Base-by-base conservation (phyloP, 2,797 vertebrate genomes). In the Ctenopoma multispine region DNA sequence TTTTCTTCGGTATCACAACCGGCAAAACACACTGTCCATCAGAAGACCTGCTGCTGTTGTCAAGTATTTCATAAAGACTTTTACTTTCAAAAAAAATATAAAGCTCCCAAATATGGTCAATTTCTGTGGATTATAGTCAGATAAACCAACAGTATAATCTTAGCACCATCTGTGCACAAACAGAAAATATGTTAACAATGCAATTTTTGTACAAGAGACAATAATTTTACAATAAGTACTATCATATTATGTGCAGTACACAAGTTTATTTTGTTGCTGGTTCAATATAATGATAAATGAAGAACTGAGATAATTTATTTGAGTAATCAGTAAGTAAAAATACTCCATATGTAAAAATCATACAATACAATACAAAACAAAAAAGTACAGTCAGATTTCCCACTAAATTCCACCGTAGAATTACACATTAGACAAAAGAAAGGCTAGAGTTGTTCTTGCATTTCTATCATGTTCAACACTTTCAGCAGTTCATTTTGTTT, bases 1-100 rank as follows among this genome's bases (percentile, higher is more conserved):
- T 62, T 82, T 75, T 69, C 55, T 58, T 59, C 59, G 46, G 53
- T 56, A 81, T 75, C 77, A 69, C 63, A 68, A 15, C 56, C 23
- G 61, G 56, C 58, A 65, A 63, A 66, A 53, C n/a, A 63, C 15
- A 15, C 41, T 47, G 68, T 69, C 72, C 69, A 2, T 73, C 69
- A 79, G 24, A 41, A 56, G 80, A 81, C 13, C 14, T 53, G 51
- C 50, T 53, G 59, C 21, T 74, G 24, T 51, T 51, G 56, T 70
- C 44, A 40, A 50, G 2, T 13, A 62, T 61, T 55, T 8, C 58
- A 40, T 23, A 46, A 67, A 44, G 43, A 44, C 18, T 44, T 18
- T 44, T 41, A 5, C 17, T n/a, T 44, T 44, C 17, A 44, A 44
- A 44, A 44, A 44, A 44, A 17, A 46, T 44, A 2, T 7, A 7